Conservation (phyloP, 30 jellyfish, hydroid and myxozoan genomes). For the Turritopsis dohrnii region DNA sequence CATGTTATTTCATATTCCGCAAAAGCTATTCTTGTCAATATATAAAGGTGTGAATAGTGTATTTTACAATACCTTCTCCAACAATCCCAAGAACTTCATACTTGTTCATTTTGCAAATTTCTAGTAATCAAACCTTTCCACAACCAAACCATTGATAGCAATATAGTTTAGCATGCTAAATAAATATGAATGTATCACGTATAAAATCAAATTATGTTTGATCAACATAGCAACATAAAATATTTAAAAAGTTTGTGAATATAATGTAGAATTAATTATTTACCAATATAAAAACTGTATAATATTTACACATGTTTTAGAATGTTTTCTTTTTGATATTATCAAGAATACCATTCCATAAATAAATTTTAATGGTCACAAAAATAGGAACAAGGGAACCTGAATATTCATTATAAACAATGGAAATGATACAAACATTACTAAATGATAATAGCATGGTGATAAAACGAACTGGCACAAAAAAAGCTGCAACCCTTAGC, state of each 20-base stretch:
- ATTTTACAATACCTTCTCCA: slow-evolving; percentile 62
- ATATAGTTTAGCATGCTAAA: background rate
- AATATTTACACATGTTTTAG: background rate
- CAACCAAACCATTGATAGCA: background rate
- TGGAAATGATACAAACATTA: background rate
- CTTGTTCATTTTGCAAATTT: slow-evolving; percentile 51
- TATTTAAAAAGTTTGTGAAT: background rate
- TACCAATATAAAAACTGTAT: background rate
- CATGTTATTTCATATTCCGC: background rate
- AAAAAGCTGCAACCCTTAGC: background rate
- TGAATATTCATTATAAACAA: background rate
- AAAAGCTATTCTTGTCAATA: background rate
- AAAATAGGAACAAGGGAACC: background rate
- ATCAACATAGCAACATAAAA: background rate
- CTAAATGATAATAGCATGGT: background rate
- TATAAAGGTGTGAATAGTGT: background rate
- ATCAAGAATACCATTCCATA: background rate
- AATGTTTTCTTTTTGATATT: background rate
- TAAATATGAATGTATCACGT: background rate
- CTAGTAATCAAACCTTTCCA: background rate
- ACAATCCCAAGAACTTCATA: slow-evolving; percentile 82
- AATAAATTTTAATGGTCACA: background rate
- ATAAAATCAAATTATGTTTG: background rate
- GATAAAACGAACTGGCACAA: background rate
- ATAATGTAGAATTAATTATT: background rate